A percentile compares a stretch with the other conserved stretches of the same genome.
phyloP scores from a whole-genome alignment of 2,797 vertebrate species.

The Hafferia zeledoni region DNA sequence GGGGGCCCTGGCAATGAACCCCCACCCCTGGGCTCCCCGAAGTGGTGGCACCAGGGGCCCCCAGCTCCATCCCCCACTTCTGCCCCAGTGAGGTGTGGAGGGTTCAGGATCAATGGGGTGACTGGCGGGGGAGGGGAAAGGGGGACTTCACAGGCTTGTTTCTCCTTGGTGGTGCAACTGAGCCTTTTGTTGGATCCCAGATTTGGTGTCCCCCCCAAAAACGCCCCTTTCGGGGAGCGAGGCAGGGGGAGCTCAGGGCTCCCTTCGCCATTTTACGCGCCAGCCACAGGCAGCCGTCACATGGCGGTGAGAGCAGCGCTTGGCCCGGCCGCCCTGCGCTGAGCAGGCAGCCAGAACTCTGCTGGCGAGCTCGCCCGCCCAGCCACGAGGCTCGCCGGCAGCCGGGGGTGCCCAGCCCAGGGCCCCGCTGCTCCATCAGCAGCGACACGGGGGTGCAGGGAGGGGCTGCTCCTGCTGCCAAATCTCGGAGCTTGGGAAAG shows the following conservation, averaged over 20 bases:
- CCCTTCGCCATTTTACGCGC: constrained; percentile 41
- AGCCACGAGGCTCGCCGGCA: neutral
- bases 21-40: no score
- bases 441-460: rapidly evolving
- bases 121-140: rapidly evolving
- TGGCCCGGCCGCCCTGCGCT: neutral
- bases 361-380: neutral
- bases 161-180: rapidly evolving
- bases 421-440: rapidly evolving
- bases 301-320: constrained; percentile 48
- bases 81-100: rapidly evolving
- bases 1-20: neutral
- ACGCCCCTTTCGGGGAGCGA: rapidly evolving
- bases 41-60: neutral
- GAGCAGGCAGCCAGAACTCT: constrained; percentile 35
- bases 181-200: neutral
- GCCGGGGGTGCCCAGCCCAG: neutral
- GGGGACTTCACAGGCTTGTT: neutral
- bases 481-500: rapidly evolving
- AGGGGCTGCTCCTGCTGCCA: neutral
- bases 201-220: neutral
- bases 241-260: neutral
- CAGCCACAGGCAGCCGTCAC: constrained; percentile 27
- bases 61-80: neutral
- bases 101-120: rapidly evolving